Percentiles rank a stretch among this genome's conserved stretches.
phyloP scores from a whole-genome alignment of 2,888 invertebrate species.

The Acronicta aceris region DNA sequence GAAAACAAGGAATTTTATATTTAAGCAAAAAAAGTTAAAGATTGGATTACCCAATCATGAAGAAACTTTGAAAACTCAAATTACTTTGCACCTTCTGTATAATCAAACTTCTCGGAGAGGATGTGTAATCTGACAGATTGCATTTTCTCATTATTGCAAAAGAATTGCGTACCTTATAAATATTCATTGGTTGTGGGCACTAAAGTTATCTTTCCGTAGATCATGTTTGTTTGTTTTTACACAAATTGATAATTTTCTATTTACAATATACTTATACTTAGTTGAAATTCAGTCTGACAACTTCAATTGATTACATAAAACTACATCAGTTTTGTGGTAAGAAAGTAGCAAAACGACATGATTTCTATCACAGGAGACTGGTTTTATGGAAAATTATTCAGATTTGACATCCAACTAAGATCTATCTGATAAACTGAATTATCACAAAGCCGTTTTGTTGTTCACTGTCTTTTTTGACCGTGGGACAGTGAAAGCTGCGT shows the following conservation, averaged over 20 bases:
- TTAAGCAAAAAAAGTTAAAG: too few species aligned
- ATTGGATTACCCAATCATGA: too few species aligned
- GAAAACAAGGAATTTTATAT: too few species aligned
- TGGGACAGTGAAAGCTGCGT: slow-evolving; percentile 79
- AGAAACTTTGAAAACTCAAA: not conserved
- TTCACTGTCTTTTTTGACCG: slow-evolving; percentile 58
- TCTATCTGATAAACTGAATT: slow-evolving; percentile 55
- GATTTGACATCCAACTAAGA: slow-evolving; percentile 42
- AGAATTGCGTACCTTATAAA: not conserved
- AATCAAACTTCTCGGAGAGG: not conserved
- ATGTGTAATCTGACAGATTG: slow-evolving; percentile 3
- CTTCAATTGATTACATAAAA: slow-evolving; percentile 20
- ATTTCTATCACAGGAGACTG: slow-evolving; percentile 18
- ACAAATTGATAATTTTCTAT: too few species aligned
- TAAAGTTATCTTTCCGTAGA: too few species aligned
- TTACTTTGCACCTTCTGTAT: too few species aligned
- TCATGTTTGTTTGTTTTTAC: too few species aligned
- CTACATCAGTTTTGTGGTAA: not conserved
- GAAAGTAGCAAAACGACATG: slow-evolving; percentile 7
- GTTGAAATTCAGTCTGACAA: too few species aligned
- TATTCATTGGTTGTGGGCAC: not conserved
- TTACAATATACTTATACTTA: too few species aligned
- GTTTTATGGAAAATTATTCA: slow-evolving; percentile 23
- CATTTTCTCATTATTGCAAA: not conserved
- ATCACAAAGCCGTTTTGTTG: slow-evolving; percentile 52